These are phyloP conservation scores for Drosophila hawaiiensis DNA, from an alignment of 2,888 invertebrate genomes.

Conservation along the genomic window DNA sequence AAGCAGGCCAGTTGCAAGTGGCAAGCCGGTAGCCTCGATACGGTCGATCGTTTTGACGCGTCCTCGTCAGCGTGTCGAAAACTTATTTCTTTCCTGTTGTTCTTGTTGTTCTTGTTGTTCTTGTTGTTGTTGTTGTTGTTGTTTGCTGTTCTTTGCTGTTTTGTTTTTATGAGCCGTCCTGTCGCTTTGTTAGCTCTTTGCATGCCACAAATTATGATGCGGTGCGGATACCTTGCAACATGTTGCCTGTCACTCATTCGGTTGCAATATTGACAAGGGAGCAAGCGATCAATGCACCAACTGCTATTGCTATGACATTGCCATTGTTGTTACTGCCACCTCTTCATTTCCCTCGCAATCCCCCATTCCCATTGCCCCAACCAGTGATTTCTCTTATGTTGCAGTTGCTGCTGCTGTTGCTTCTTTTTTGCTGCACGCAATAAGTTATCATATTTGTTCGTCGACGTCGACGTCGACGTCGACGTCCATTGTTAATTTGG, in stretches of 20 bases:
- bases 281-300: conserved; percentile 33
- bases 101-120: conserved; percentile 7
- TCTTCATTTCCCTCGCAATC: not conserved
- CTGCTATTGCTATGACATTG: conserved; percentile 34
- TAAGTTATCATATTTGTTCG: conserved; percentile 59
- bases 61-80: conserved; percentile 75
- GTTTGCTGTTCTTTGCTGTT: conserved; percentile 5
- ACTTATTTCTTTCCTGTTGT: conserved; percentile 21
- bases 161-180: conserved; percentile 45
- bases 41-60: conserved; percentile 76
- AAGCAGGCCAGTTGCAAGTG: conserved; percentile 7
- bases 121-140: not conserved
- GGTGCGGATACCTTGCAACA: conserved; percentile 11
- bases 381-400: conserved; percentile 51
- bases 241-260: conserved; percentile 41
- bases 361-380: not conserved
- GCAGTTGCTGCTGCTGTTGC: conserved; percentile 11
- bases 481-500: conserved; percentile 76
- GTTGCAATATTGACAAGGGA: conserved; percentile 41
- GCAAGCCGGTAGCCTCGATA: conserved; percentile 23
- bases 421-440: conserved; percentile 26
- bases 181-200: conserved; percentile 79
- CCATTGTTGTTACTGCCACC: conserved; percentile 8
- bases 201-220: conserved; percentile 79
- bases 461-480: conserved; percentile 54